Evolutionary conservation across 2,797 vertebrate species (phyloP).

Genomic region (Tokudaia tokunoshimensis): DNA sequence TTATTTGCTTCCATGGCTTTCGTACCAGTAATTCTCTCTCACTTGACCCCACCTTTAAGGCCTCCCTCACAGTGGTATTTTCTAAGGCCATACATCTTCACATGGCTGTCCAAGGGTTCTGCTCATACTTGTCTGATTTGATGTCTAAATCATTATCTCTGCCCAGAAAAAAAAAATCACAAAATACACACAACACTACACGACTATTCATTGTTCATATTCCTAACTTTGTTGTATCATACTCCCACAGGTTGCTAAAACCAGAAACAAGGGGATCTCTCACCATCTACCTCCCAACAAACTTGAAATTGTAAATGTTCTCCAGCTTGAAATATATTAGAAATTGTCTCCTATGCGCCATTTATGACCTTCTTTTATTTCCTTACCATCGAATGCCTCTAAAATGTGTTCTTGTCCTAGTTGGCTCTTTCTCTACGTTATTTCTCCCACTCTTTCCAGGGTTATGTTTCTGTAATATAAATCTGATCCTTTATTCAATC

Average conservation of each 20-base stretch:
- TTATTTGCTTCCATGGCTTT: conserved; percentile 28
- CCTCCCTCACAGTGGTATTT: background rate
- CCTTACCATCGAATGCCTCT: background rate
- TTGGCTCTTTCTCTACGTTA: conserved; percentile 8
- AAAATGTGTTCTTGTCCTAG: conserved; percentile 7
- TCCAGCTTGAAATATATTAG: conserved; percentile 38
- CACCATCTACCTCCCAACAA: background rate
- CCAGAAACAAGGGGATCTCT: conserved; percentile 41
- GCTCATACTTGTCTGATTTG: conserved; percentile 42
- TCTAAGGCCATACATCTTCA: conserved; percentile 19
- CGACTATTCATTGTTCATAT: conserved; percentile 26
- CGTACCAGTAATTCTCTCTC: background rate
- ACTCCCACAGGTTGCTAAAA: conserved; percentile 31
- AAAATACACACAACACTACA: conserved; percentile 2
- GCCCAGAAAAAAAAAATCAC: conserved; percentile 52
- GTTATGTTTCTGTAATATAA: background rate
- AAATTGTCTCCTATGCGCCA: conserved; percentile 19
- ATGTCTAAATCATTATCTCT: conserved; percentile 60
- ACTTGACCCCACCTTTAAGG: conserved; percentile 36
- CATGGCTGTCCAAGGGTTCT: background rate
- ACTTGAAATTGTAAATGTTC: conserved; percentile 52
- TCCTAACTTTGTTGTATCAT: conserved; percentile 16
- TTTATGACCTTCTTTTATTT: conserved; percentile 39
- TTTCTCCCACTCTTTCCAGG: background rate
- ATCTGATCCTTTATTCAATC: conserved; percentile 26